phyloP scores from a whole-genome alignment of 30 jellyfish, hydroid and myxozoan species.

The Cassiopea andromeda region DNA sequence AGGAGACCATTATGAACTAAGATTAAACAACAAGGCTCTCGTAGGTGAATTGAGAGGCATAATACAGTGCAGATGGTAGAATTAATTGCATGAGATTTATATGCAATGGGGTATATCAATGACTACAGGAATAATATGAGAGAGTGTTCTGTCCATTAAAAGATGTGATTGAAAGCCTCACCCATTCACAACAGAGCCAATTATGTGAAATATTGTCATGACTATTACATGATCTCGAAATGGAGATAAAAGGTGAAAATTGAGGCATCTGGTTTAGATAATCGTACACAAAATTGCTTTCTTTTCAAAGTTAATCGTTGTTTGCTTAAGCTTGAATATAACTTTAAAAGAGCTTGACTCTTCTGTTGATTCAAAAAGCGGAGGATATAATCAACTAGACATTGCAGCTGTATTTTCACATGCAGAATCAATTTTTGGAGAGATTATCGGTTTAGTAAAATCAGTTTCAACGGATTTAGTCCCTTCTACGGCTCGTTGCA shows the following conservation, averaged over 20 bases:
- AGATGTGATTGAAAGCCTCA: not conserved
- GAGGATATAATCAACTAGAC: not conserved
- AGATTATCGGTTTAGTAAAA: not conserved
- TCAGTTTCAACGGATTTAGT: not conserved
- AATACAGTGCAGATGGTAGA: not conserved
- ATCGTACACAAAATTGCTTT: not conserved
- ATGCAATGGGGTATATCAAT: not conserved
- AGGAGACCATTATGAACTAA: not conserved
- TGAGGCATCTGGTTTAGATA: slow-evolving; percentile 3
- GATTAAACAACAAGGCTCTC: not conserved
- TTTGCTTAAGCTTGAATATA: slow-evolving; percentile 21
- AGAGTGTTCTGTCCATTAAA: not conserved
- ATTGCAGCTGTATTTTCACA: slow-evolving; percentile 19
- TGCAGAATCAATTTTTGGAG: not conserved
- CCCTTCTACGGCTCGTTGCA: not conserved
- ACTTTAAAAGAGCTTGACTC: slow-evolving; percentile 11
- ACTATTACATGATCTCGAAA: not conserved
- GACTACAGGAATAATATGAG: not conserved
- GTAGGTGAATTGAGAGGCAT: not conserved
- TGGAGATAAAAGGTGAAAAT: not conserved
- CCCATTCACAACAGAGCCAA: not conserved
- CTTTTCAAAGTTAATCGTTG: slow-evolving; percentile 34
- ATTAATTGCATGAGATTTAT: not conserved
- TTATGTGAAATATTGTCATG: not conserved
- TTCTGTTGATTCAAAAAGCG: not conserved